Evolutionary conservation across 2,888 invertebrate species (phyloP), one percentile per base, ranked within the genome.

Genomic region (Hyposoter didymator): DNA sequence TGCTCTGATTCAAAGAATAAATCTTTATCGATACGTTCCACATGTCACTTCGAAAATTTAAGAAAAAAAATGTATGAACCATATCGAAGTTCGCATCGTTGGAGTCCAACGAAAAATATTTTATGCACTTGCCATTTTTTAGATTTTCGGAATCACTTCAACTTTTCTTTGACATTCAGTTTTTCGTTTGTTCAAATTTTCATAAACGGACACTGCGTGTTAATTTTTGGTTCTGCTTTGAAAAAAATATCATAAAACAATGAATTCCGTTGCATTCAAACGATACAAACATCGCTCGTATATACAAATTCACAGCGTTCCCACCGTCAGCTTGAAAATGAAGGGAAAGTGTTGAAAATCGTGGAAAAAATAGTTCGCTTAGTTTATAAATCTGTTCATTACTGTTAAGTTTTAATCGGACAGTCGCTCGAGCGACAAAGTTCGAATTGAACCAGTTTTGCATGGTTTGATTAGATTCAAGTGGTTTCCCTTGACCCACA

Each of bases 401-500:
- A 4, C 55, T 28, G 12, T 28, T 32, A 69, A 39, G 19, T 45
- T 70, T 59, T 59, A 59, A 59, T 59, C 45, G 12, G 35, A 39
- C 76, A 47, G 72, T 87, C 87, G 86, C 74, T 84, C 72, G 84
- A 87, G 84, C 78, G 80, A 85, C 76, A 78, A 85, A 73, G 78
- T 84, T 87, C 83, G 84, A 86, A 87, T 88, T 72, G 82, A 88
- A 87, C 86, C 81, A 87, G 88, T 87, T 87, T 88, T 78, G 81
- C 82, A 87, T 82, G 78, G 85, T 67, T 59, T 85, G 87, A 88
- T 88, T 88, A 88, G 87, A 87, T 87, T 86, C 87, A 88, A 88
- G 88, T 88, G 88, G 88, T 85, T 87, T 88, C 80, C 88, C 88
- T 87, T 88, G 88, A 88, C 88, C 88, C 86, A 87, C 87, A 88